A percentile compares a stretch with the other conserved stretches of the same genome.
phyloP scores from a whole-genome alignment of 2,797 vertebrate species.

The Agapornis canus region DNA sequence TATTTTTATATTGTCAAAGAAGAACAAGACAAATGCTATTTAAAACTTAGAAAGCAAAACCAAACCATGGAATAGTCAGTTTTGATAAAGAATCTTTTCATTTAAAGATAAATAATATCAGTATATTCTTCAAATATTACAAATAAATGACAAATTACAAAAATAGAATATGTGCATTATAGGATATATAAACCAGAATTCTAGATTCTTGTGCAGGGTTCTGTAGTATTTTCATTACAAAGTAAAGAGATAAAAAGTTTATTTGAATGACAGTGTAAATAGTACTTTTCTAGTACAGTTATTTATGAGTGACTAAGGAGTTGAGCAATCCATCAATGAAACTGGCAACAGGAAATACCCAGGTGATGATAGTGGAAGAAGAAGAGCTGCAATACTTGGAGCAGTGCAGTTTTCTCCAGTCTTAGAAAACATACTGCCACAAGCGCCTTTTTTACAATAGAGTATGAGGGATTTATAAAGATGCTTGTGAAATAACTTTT shows the following conservation, averaged over 20 bases:
- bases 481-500: background rate
- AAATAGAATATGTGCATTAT: background rate
- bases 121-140: background rate
- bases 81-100: background rate
- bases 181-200: background rate
- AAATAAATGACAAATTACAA: background rate
- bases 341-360: background rate
- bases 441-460: background rate
- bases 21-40: background rate
- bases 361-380: background rate
- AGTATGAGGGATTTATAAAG: background rate
- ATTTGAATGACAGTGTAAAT: background rate
- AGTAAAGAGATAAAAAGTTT: background rate
- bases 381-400: background rate
- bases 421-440: rapidly evolving
- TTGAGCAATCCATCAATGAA: rapidly evolving
- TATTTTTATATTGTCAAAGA: background rate
- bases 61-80: background rate
- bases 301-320: background rate
- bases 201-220: background rate
- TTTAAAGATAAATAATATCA: background rate
- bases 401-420: rapidly evolving
- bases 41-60: background rate
- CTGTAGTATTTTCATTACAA: background rate
- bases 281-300: background rate